Conservation (phyloP, 2,113 vertebrate genomes). For the Semicossyphus pulcher region DNA sequence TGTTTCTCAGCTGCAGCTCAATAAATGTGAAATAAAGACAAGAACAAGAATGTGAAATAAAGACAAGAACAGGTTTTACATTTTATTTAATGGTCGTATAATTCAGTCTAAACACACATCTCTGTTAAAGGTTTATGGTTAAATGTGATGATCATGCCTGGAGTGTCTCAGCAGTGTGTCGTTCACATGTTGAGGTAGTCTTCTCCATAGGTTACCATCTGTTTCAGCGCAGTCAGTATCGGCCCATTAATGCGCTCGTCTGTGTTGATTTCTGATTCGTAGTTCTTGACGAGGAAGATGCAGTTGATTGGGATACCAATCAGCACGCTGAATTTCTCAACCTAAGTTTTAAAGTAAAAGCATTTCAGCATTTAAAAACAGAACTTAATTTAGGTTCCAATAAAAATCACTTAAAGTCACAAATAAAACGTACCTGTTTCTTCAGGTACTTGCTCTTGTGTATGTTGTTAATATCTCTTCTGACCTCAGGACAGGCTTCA, state of each 20-base stretch:
- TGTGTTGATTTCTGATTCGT: neutral
- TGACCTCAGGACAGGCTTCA: constrained; percentile 1
- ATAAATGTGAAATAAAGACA: too few species aligned
- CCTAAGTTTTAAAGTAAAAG: neutral
- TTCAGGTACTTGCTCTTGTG: constrained; percentile 36
- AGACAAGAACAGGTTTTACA: too few species aligned
- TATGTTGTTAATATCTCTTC: neutral
- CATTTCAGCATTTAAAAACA: too few species aligned
- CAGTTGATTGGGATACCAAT: constrained; percentile 29
- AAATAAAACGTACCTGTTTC: neutral
- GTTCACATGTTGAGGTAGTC: constrained; percentile 19
- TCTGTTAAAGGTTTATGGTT: too few species aligned
- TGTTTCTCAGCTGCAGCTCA: too few species aligned
- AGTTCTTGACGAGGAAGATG: constrained; percentile 64
- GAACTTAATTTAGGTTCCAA: neutral
- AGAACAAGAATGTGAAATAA: too few species aligned
- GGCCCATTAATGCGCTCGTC: neutral
- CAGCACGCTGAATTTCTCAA: fast-evolving
- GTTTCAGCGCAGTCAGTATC: constrained; percentile 33
- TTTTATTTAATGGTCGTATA: too few species aligned
- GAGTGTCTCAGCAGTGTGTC: neutral
- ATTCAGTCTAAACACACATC: too few species aligned
- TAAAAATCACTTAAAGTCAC: too few species aligned
- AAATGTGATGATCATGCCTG: too few species aligned
- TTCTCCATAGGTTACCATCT: constrained; percentile 40